Percentiles rank a stretch among this genome's conserved stretches.
phyloP scores from a whole-genome alignment of 2,797 vertebrate species.

The Anas bahamensis region DNA sequence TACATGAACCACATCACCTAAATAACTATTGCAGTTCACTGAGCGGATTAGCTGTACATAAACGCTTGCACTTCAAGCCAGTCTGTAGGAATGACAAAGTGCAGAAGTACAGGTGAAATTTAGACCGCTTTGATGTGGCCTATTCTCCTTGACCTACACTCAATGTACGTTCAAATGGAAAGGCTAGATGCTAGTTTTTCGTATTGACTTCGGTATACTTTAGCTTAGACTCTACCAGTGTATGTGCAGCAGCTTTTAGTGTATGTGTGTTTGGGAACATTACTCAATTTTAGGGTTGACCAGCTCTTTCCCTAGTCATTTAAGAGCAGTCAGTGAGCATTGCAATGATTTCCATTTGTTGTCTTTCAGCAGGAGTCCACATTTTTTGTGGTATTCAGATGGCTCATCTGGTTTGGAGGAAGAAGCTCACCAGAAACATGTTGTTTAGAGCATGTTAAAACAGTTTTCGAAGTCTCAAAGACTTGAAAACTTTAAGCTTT shows the following conservation, averaged over 20 bases:
- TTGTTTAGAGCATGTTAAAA: not conserved
- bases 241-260: not conserved
- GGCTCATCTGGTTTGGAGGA: not conserved
- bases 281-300: slow-evolving; percentile 24
- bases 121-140: not conserved
- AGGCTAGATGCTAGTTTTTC: not conserved
- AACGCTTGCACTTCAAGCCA: not conserved
- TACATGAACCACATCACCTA: not conserved
- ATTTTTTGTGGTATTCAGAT: not conserved
- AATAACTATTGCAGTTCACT: not conserved
- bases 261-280: not conserved
- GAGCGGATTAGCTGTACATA: not conserved
- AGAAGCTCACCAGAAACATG: not conserved
- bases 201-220: not conserved
- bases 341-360: slow-evolving; percentile 13
- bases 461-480: not conserved
- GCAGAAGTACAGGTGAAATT: not conserved
- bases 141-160: not conserved
- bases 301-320: not conserved
- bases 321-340: slow-evolving; percentile 4
- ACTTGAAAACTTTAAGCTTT: not conserved
- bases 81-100: not conserved
- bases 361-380: not conserved
- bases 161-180: not conserved
- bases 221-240: not conserved